Conservation (phyloP, 2,888 invertebrate species). For the Melanostoma mellinum region DNA sequence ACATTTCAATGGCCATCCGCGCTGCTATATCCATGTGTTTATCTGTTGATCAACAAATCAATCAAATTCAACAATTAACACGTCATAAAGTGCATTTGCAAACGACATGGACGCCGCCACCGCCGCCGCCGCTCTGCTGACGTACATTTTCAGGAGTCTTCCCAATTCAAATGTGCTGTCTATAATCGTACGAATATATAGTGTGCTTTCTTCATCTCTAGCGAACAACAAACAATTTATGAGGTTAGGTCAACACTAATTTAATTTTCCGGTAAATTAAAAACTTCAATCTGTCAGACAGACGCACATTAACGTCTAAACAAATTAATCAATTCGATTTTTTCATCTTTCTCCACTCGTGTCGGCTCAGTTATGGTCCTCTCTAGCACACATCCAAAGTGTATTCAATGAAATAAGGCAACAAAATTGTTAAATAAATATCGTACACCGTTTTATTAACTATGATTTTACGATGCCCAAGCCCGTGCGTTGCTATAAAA, state of each 20-base stretch:
- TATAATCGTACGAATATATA: neutral
- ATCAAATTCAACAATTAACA: constrained; percentile 65
- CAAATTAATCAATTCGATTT: constrained; percentile 64
- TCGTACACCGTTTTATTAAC: constrained; percentile 59
- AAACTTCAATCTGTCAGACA: constrained; percentile 65
- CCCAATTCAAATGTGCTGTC: neutral
- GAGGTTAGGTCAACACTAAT: constrained; percentile 69
- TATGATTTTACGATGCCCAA: constrained; percentile 62
- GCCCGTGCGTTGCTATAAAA: constrained; percentile 43
- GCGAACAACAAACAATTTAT: constrained; percentile 56
- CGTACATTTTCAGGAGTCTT: neutral
- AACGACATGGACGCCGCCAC: neutral
- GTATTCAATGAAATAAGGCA: constrained; percentile 35
- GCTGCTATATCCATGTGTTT: constrained; percentile 25
- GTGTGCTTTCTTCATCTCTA: constrained; percentile 11
- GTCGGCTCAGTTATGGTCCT: neutral
- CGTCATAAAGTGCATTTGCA: constrained; percentile 66
- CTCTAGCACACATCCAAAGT: neutral
- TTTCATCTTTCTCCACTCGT: constrained; percentile 1
- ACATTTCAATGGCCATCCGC: constrained; percentile 43
- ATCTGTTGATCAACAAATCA: constrained; percentile 65
- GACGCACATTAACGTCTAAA: constrained; percentile 58
- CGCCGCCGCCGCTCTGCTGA: neutral
- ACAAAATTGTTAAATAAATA: constrained; percentile 57
- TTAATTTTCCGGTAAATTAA: constrained; percentile 71